Conservation (phyloP, 92 coral and sea anemone species). For the Desmophyllum pertusum region DNA sequence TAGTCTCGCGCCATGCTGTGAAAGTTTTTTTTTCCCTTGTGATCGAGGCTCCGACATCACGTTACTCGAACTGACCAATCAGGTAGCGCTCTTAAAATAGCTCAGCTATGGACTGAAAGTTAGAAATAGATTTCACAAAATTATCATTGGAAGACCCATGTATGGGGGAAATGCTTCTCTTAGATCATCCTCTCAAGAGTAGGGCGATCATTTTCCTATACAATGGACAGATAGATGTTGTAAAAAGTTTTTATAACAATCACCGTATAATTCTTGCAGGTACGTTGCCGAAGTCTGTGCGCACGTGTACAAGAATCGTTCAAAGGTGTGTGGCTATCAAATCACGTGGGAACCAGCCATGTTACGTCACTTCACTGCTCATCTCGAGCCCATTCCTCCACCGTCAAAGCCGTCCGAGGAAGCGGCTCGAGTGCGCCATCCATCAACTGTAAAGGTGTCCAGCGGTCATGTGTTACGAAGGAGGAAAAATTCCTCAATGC, state of each 20-base stretch:
- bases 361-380: constrained; percentile 79
- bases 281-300: constrained; percentile 77
- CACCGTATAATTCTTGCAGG: constrained; percentile 1
- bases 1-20: no score
- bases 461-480: constrained; percentile 35
- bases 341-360: constrained; percentile 71
- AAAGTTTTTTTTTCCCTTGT: no score
- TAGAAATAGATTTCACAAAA: no score
- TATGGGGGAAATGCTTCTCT: no score
- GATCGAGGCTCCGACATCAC: no score
- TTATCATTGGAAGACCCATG: no score
- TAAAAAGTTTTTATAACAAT: background rate
- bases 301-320: constrained; percentile 55
- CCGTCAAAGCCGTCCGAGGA: constrained; percentile 19
- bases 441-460: constrained; percentile 26
- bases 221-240: no score
- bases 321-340: constrained; percentile 57
- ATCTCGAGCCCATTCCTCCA: constrained; percentile 56
- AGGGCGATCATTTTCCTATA: no score
- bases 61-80: no score
- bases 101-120: no score
- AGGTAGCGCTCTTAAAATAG: no score
- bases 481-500: constrained; percentile 42
- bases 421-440: background rate
- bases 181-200: no score